Percentiles rank a stretch among this genome's conserved stretches.
These are phyloP conservation scores for Metalampra italica DNA, from an alignment of 2,888 invertebrate species.

Conservation along the genomic window DNA sequence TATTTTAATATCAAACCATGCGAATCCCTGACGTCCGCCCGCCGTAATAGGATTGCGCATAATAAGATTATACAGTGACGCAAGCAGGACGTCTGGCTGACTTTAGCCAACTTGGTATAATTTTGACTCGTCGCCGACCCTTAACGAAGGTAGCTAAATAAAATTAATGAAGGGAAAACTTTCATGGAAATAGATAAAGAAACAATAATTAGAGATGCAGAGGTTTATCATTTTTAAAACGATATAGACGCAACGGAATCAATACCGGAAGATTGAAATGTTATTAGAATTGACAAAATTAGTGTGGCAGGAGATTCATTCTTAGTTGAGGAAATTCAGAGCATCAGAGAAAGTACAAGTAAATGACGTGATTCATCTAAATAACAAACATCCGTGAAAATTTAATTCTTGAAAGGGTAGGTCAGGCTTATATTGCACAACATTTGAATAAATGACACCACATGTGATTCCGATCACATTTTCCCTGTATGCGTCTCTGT, in stretches of 20 bases:
- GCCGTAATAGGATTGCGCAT: constrained; percentile 51
- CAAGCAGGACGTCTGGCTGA: constrained; percentile 17
- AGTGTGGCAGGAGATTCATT: too few relatives aligned
- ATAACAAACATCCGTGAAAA: too few relatives aligned
- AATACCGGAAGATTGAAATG: too few relatives aligned
- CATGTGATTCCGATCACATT: constrained; percentile 17
- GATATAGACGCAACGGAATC: too few relatives aligned
- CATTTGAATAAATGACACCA: constrained; percentile 7
- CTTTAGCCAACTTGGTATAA: background rate
- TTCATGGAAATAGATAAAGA: background rate
- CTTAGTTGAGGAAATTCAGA: too few relatives aligned
- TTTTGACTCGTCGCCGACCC: background rate
- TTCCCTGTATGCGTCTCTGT: constrained; percentile 23
- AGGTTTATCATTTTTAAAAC: too few relatives aligned
- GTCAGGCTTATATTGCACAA: constrained; percentile 6
- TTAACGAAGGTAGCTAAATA: background rate
- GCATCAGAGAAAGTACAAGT: too few relatives aligned
- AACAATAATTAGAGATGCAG: too few relatives aligned
- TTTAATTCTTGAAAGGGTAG: background rate
- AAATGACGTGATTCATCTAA: too few relatives aligned
- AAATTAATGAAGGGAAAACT: background rate
- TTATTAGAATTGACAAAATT: too few relatives aligned
- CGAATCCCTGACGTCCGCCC: constrained; percentile 21
- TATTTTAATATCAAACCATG: constrained; percentile 35
- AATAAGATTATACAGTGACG: constrained; percentile 43